Evolutionary conservation across 2,797 vertebrate species (phyloP), one percentile per base, ranked within the genome.

Genomic region (Brotula barbata): DNA sequence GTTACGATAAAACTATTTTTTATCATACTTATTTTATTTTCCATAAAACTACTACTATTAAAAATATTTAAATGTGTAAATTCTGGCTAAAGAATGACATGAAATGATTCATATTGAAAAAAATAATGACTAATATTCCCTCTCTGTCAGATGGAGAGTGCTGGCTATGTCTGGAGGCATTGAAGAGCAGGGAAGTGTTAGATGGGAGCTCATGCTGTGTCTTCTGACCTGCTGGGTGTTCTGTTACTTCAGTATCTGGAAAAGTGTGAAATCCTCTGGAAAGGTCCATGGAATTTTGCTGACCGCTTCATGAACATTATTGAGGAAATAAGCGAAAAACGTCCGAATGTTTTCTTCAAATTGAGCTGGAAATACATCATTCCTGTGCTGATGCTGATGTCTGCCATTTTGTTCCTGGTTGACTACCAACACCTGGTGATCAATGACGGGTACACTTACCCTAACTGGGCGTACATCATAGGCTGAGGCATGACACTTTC

Each of bases 211-310:
- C 79, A 82, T 90, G 36, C 44, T 91, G 61, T 94, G 90, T 80
- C 89, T 95, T 25, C 84, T 93, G 28, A 56, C 90, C 20, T 87
- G 88, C 0, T 95, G 93, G 92, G 75, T 92, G 57, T 56, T 94
- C 47, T 94, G 91, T 62, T 95, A 91, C 86, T 93, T 95, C 84
- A 94, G 92, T 73, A 89, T 94, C 65, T 94, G 91, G 87, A 93
- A 92, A 75, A 89, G 92, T 65, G 88, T 95, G 64, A 95, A 93
- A 83, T 85, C 83, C 40, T 90, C 84, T 16, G 93, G 93, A 60
- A 95, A 95, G 89, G 89, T 87, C n/a, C n/a, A n/a, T n/a, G n/a
- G 10, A 36, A 34, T 17, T 23, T 28, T 6, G 88, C 87, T 10
- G 88, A 92, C 25, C 83, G 51, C 14, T 81, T 93, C 78, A 78